Evolutionary conservation across 1,140 invertebrate species (phyloP).

Genomic region (Sitodiplosis mosellana): DNA sequence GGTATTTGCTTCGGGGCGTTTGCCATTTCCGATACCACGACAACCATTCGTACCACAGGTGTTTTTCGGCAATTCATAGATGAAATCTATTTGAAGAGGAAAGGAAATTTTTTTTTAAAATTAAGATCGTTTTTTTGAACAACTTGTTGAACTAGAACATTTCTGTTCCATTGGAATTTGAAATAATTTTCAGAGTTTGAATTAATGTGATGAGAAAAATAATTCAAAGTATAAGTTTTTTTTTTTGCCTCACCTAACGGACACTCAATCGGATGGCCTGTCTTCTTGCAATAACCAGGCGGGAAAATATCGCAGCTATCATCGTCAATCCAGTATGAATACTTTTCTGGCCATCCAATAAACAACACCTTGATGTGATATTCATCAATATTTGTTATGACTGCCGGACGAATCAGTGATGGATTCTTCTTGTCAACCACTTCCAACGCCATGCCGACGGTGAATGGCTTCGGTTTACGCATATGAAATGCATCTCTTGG

Average conservation of each 20-base stretch:
- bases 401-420: constrained; percentile 67
- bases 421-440: constrained; percentile 65
- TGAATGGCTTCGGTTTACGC: constrained; percentile 60
- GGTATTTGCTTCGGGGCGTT: constrained; percentile 51
- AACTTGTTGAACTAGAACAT: too few species aligned
- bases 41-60: constrained; percentile 57
- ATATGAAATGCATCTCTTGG: constrained; percentile 70
- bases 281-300: constrained; percentile 75
- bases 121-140: too few species aligned
- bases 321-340: constrained; percentile 80
- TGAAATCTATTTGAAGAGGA: too few species aligned
- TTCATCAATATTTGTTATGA: constrained; percentile 55
- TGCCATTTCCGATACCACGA: constrained; percentile 57
- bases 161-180: too few species aligned
- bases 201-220: too few species aligned
- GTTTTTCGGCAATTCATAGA: constrained; percentile 4
- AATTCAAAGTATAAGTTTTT: too few species aligned
- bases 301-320: constrained; percentile 83
- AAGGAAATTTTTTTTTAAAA: too few species aligned
- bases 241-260: constrained; percentile 41
- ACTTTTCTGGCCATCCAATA: constrained; percentile 75
- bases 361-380: constrained; percentile 71
- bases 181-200: too few species aligned
- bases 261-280: constrained; percentile 66
- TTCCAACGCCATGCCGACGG: constrained; percentile 75